A percentile compares a stretch with the other conserved stretches of the same genome.
These are phyloP conservation scores for Nannoperca australis DNA, from an alignment of 2,797 vertebrate species.

Conservation along the genomic window DNA sequence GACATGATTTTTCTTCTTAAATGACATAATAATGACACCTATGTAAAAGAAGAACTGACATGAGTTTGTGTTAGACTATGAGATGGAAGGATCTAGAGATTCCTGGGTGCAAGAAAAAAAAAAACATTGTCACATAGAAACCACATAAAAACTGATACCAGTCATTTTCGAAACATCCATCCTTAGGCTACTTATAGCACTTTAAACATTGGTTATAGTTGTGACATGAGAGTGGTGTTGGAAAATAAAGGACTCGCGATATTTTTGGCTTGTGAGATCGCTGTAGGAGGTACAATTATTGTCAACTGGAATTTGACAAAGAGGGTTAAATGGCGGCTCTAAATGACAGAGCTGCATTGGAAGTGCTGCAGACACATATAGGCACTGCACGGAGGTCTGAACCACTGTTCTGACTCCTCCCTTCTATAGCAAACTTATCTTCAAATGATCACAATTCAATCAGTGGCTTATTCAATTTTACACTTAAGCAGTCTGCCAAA, in stretches of 20 bases:
- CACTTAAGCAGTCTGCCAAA: background rate
- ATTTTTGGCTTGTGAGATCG: constrained; percentile 71
- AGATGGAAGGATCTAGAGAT: constrained; percentile 20
- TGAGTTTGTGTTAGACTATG: constrained; percentile 5
- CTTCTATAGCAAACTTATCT: constrained; percentile 3
- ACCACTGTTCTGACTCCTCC: constrained; percentile 20
- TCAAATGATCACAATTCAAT: constrained; percentile 14
- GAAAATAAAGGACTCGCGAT: constrained; percentile 62
- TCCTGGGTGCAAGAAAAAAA: constrained; percentile 34
- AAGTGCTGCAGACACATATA: constrained; percentile 60
- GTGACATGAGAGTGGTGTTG: constrained; percentile 45
- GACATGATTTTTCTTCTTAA: constrained; percentile 1
- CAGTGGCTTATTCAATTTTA: constrained; percentile 13
- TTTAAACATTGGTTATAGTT: constrained; percentile 68
- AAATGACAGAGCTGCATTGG: constrained; percentile 78
- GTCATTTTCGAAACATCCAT: constrained; percentile 59
- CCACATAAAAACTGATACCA: constrained; percentile 63
- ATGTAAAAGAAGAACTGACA: background rate
- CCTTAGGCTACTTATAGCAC: constrained; percentile 63
- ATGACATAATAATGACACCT: background rate
- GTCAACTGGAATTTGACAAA: constrained; percentile 67
- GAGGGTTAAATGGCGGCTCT: constrained; percentile 52
- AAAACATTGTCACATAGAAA: constrained; percentile 57
- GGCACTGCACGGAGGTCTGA: constrained; percentile 47
- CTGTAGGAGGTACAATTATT: constrained; percentile 76